These are phyloP conservation scores for Amazona guildingii DNA, from an alignment of 2,113 vertebrate species.

Conservation along the genomic window DNA sequence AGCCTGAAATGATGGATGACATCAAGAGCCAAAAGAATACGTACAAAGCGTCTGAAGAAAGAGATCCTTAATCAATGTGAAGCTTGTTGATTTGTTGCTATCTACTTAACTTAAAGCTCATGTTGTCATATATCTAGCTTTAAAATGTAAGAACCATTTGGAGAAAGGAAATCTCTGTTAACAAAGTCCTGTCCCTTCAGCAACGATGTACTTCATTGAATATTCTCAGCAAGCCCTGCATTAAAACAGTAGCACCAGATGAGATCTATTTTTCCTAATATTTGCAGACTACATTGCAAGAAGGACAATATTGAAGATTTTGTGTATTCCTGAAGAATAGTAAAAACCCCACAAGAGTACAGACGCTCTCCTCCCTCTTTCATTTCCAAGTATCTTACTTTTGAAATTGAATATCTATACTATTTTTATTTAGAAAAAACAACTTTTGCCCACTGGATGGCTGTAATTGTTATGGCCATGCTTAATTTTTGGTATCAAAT, in stretches of 20 bases:
- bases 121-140: background rate
- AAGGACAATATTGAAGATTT: background rate
- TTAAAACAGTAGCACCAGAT: background rate
- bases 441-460: slow-evolving; percentile 44
- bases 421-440: background rate
- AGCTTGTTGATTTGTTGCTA: slow-evolving; percentile 29
- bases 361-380: background rate
- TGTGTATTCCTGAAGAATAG: background rate
- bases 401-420: background rate
- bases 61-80: background rate
- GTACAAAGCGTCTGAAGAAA: background rate
- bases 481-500: background rate
- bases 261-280: background rate
- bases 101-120: background rate
- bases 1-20: background rate
- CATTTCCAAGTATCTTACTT: background rate
- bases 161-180: background rate
- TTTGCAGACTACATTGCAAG: background rate
- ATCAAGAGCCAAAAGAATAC: background rate
- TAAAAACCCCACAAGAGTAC: background rate
- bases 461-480: slow-evolving; percentile 15
- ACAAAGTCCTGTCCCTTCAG: background rate
- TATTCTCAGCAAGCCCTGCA: background rate
- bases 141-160: background rate
- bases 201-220: background rate